These are phyloP conservation scores for Sisyra terminalis DNA, from an alignment of 2,888 invertebrate species.

Conservation along the genomic window DNA sequence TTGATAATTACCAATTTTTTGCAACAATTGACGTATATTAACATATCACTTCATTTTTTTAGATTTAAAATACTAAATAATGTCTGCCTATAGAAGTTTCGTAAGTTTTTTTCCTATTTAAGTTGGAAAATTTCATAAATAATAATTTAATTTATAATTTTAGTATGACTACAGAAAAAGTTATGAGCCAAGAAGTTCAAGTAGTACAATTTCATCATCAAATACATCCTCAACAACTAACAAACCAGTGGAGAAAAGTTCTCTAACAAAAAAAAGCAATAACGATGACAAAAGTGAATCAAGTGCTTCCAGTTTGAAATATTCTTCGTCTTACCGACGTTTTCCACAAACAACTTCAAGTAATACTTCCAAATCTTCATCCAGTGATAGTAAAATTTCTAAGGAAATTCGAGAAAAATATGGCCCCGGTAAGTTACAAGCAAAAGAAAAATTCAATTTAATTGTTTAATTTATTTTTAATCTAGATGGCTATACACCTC, in stretches of 20 bases:
- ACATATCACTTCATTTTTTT: too few species aligned
- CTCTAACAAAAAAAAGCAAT: not conserved
- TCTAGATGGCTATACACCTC: conserved; percentile 2
- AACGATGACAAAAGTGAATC: not conserved
- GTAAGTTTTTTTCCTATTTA: conserved; percentile 3
- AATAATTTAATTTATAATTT: not conserved
- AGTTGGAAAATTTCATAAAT: too few species aligned
- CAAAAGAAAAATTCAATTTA: not conserved
- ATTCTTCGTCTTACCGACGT: not conserved
- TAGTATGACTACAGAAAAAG: conserved; percentile 7
- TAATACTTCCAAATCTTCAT: not conserved
- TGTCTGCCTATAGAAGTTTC: conserved; percentile 3
- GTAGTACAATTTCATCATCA: not conserved
- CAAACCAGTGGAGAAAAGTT: not conserved
- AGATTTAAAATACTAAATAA: not conserved
- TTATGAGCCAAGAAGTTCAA: conserved; percentile 1
- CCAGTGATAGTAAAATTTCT: conserved; percentile 2
- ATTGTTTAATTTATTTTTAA: not conserved
- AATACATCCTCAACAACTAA: conserved; percentile 2
- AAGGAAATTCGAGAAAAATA: conserved; percentile 7
- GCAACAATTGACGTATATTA: too few species aligned
- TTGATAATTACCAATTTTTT: too few species aligned
- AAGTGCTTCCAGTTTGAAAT: not conserved
- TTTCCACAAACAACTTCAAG: not conserved
- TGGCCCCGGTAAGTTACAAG: conserved; percentile 2